These are phyloP conservation scores for Drosophila rhopaloa DNA, from an alignment of 1,140 invertebrate species.

Conservation along the genomic window DNA sequence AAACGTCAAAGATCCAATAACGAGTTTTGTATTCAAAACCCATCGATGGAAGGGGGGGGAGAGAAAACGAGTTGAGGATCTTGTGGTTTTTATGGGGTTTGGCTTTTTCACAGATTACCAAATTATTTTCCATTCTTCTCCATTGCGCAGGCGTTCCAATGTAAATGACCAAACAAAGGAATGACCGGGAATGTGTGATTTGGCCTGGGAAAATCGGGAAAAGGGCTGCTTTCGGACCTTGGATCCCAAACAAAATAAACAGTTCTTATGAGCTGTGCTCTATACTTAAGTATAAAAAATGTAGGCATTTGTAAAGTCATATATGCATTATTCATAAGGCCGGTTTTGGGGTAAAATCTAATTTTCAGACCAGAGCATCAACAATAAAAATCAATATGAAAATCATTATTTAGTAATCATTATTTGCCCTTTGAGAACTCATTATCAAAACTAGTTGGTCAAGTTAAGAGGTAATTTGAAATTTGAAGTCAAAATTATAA, in stretches of 20 bases:
- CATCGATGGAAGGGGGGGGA: conserved; percentile 18
- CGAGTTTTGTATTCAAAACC: conserved; percentile 65
- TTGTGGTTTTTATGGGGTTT: conserved; percentile 81
- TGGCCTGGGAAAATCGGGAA: conserved; percentile 37
- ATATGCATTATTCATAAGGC: conserved; percentile 5
- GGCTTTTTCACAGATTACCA: conserved; percentile 82
- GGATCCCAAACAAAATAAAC: conserved; percentile 2
- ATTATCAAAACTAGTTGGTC: background rate
- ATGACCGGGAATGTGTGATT: conserved; percentile 44
- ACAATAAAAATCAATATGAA: background rate
- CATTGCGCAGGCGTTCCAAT: conserved; percentile 29
- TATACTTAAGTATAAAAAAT: background rate
- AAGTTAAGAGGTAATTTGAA: background rate
- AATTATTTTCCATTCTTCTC: conserved; percentile 63
- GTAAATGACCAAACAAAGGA: conserved; percentile 59
- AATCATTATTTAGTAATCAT: background rate
- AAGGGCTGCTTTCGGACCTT: conserved; percentile 8
- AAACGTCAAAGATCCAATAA: conserved; percentile 65
- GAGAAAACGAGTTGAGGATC: conserved; percentile 67
- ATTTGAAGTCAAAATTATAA: background rate
- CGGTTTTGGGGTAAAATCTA: background rate
- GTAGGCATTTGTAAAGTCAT: background rate
- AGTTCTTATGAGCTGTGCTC: conserved; percentile 2
- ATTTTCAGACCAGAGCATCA: background rate
- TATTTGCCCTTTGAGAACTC: background rate